A percentile compares a stretch with the other conserved stretches of the same genome.
These are phyloP conservation scores for Phenganax marumi DNA, from an alignment of 92 coral and sea anemone genomes.

Conservation along the genomic window DNA sequence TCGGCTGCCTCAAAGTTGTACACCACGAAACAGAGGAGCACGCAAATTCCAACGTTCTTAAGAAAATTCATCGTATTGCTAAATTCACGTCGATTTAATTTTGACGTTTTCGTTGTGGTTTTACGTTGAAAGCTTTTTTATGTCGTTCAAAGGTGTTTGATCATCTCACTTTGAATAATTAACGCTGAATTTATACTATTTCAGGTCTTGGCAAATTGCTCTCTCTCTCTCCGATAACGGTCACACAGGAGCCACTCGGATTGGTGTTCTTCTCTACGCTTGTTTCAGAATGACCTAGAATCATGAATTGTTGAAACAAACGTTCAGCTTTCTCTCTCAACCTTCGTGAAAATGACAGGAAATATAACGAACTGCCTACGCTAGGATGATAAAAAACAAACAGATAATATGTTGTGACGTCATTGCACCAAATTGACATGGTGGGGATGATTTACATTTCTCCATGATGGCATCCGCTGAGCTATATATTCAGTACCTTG, in stretches of 20 bases:
- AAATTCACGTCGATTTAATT: background rate
- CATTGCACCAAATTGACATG: background rate
- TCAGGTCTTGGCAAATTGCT: background rate
- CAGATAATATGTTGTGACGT: conserved; percentile 3
- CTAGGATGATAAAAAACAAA: background rate
- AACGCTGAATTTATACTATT: background rate
- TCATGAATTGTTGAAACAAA: no score
- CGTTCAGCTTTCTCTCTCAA: background rate
- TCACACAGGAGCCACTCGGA: background rate
- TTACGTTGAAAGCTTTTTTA: background rate
- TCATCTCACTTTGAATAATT: conserved; percentile 5
- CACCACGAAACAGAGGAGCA: background rate
- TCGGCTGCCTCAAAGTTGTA: background rate
- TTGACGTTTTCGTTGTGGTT: background rate
- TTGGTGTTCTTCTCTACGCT: no score
- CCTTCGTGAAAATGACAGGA: conserved; percentile 7
- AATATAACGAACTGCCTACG: background rate
- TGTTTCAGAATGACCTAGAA: no score
- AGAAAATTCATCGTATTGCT: background rate
- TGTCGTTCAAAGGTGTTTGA: background rate
- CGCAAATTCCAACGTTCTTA: background rate
- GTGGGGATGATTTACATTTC: no score
- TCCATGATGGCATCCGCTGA: no score
- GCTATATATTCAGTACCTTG: no score
- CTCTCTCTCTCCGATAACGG: conserved; percentile 6